Conservation (phyloP, 2,888 invertebrate genomes). For the Neelides folsomi region DNA sequence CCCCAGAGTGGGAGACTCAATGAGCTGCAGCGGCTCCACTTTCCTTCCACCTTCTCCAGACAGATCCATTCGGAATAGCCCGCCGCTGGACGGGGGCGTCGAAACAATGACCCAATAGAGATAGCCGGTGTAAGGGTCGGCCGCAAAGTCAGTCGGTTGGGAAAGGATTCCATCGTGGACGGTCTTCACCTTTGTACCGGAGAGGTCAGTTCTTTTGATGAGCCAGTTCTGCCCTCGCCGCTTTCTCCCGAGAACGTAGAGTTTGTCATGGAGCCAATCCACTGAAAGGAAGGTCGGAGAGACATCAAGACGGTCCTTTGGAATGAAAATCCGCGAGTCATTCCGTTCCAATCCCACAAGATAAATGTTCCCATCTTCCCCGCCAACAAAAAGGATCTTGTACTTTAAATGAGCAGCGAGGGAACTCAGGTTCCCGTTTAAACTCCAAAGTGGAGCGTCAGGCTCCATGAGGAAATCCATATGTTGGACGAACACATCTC, state of each 20-base stretch:
- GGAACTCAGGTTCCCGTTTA: slow-evolving; percentile 16
- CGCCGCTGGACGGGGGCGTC: slow-evolving; percentile 13
- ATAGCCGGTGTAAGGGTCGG: slow-evolving; percentile 82
- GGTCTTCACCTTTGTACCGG: slow-evolving; percentile 55
- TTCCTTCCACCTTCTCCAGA: slow-evolving; percentile 6
- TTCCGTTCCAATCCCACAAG: slow-evolving; percentile 11
- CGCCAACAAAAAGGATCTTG: slow-evolving; percentile 27
- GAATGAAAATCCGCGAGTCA: slow-evolving; percentile 10
- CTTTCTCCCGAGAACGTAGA: slow-evolving; percentile 68
- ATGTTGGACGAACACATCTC: slow-evolving; percentile 28
- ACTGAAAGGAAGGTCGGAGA: slow-evolving; percentile 44
- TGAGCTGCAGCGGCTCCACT: slow-evolving; percentile 8
- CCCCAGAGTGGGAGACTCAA: slow-evolving; percentile 52
- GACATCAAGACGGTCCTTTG: slow-evolving; percentile 39
- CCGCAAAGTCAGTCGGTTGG: slow-evolving; percentile 65
- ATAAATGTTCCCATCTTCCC: slow-evolving; percentile 20
- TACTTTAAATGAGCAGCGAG: slow-evolving; percentile 27
- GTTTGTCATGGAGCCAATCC: slow-evolving; percentile 76
- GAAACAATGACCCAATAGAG: slow-evolving; percentile 28
- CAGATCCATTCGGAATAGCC: slow-evolving; percentile 23
- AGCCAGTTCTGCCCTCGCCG: slow-evolving; percentile 46
- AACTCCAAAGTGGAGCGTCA: slow-evolving; percentile 15
- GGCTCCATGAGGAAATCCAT: slow-evolving; percentile 25
- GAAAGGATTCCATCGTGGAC: slow-evolving; percentile 56
- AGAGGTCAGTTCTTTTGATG: slow-evolving; percentile 60